A percentile compares a stretch with the other conserved stretches of the same genome.
These are phyloP conservation scores for Phortica magna DNA, from an alignment of 2,888 invertebrate species.

Conservation along the genomic window DNA sequence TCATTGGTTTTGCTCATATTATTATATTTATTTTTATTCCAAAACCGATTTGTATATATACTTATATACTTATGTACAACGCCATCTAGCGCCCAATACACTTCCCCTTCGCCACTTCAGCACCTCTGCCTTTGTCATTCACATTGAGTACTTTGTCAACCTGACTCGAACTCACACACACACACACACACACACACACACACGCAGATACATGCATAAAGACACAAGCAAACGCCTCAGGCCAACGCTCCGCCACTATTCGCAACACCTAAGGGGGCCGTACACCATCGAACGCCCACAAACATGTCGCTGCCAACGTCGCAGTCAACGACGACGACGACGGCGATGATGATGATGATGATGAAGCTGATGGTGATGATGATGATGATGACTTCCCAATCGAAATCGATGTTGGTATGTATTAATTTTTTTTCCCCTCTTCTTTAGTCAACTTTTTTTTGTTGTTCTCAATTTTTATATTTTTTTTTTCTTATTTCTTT, in stretches of 20 bases:
- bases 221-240: slow-evolving; percentile 26
- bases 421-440: slow-evolving; percentile 48
- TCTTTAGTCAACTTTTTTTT: slow-evolving; percentile 35
- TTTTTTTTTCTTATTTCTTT: slow-evolving; percentile 28
- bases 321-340: neutral
- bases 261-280: no score
- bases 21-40: no score
- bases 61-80: no score
- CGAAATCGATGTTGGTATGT: slow-evolving; percentile 77
- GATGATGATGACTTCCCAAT: slow-evolving; percentile 77
- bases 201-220: slow-evolving; percentile 19
- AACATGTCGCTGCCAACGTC: neutral
- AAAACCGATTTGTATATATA: no score
- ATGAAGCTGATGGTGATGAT: slow-evolving; percentile 9
- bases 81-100: no score
- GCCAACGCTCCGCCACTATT: slow-evolving; percentile 27
- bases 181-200: slow-evolving; percentile 29
- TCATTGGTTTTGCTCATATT: no score
- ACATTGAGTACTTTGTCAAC: slow-evolving; percentile 62
- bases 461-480: slow-evolving; percentile 43
- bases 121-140: slow-evolving; percentile 14
- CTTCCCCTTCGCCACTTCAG: neutral
- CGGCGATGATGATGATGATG: neutral
- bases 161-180: slow-evolving; percentile 45
- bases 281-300: neutral